Evolutionary conservation across 2,113 vertebrate genomes (phyloP).

Genomic region (Puffinus mauretanicus): DNA sequence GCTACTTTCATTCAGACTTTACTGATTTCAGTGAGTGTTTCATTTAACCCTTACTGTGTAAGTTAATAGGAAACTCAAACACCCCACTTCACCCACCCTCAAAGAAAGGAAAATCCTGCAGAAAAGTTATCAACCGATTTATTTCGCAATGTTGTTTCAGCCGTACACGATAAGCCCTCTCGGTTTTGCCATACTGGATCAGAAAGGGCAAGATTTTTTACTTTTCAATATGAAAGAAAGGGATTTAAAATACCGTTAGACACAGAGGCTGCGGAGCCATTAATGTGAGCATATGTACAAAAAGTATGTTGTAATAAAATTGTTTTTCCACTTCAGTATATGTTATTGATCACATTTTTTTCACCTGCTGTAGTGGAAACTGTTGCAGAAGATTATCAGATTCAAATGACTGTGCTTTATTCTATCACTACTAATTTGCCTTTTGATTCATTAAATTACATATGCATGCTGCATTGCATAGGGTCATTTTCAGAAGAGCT

Average conservation of each 20-base stretch:
- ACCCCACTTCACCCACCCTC: fast-evolving
- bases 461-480: not conserved
- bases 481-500: not conserved
- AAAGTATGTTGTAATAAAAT: not conserved
- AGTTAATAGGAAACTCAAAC: not conserved
- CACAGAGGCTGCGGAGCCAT: not conserved
- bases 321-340: not conserved
- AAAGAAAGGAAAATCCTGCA: not conserved
- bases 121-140: not conserved
- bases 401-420: not conserved
- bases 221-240: not conserved
- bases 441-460: not conserved
- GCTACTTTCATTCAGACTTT: not conserved
- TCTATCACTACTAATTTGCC: not conserved
- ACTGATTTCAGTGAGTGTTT: not conserved
- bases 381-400: not conserved
- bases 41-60: not conserved
- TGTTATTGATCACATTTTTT: not conserved
- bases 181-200: not conserved
- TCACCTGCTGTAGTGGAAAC: not conserved
- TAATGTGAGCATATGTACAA: not conserved
- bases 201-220: not conserved
- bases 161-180: not conserved
- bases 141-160: not conserved
- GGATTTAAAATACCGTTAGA: not conserved